phyloP scores from a whole-genome alignment of 1,140 invertebrate genomes.

The Drosophila rufa region DNA sequence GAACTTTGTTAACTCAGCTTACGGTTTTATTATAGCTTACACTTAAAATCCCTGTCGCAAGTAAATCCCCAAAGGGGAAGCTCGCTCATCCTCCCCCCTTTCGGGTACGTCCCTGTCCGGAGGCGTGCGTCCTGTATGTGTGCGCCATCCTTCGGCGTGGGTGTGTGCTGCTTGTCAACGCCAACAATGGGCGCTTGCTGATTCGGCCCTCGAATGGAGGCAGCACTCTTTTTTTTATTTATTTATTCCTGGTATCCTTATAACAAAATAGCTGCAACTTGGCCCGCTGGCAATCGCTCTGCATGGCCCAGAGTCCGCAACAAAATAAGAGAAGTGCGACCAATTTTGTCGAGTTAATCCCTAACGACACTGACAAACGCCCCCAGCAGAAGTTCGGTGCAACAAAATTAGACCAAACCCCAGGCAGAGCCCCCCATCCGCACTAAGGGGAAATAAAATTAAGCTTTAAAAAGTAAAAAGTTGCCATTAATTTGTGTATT shows the following conservation, averaged over 20 bases:
- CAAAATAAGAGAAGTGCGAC: constrained; percentile 35
- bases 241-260: constrained; percentile 30
- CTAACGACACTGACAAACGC: constrained; percentile 48
- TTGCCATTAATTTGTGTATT: constrained; percentile 32
- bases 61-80: not conserved
- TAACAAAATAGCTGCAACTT: constrained; percentile 49
- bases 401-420: constrained; percentile 32
- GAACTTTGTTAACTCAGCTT: not conserved
- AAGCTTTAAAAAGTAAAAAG: constrained; percentile 44
- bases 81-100: not conserved
- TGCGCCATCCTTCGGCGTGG: not conserved
- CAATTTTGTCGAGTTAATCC: constrained; percentile 45
- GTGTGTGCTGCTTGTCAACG: constrained; percentile 48
- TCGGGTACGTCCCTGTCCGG: not conserved
- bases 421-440: not conserved
- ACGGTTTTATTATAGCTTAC: not conserved
- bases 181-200: constrained; percentile 43
- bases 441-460: constrained; percentile 26
- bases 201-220: constrained; percentile 52
- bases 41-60: not conserved
- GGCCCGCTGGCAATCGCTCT: constrained; percentile 14
- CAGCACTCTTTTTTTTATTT: constrained; percentile 50
- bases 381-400: constrained; percentile 13
- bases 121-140: constrained; percentile 30
- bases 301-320: constrained; percentile 27